These are phyloP conservation scores for Eurytemora carolleeae DNA, from an alignment of 1,140 invertebrate species.

Conservation along the genomic window DNA sequence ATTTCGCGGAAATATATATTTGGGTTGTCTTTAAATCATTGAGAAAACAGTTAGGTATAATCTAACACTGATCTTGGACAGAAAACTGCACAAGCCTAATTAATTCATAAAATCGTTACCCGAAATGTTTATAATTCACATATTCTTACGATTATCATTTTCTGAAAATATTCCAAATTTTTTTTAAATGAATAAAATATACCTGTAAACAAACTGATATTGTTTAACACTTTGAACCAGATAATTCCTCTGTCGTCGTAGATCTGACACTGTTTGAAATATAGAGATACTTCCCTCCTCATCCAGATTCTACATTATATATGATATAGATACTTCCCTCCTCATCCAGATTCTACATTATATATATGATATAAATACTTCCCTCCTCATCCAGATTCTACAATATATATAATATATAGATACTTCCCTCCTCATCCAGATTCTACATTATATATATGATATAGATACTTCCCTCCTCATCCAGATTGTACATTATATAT, in stretches of 20 bases:
- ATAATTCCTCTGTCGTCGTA: conserved; percentile 72
- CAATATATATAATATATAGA: conserved; percentile 71
- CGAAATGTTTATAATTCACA: too few species aligned
- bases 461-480: conserved; percentile 54
- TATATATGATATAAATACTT: conserved; percentile 64
- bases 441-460: too few species aligned
- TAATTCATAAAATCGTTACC: too few species aligned
- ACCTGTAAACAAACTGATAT: conserved; percentile 29
- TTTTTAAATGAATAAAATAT: too few species aligned
- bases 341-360: conserved; percentile 52
- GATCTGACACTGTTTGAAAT: conserved; percentile 69
- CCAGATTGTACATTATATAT: conserved; percentile 54
- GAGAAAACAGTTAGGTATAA: too few species aligned
- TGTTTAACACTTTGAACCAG: conserved; percentile 57
- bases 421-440: conserved; percentile 51
- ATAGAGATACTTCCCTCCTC: conserved; percentile 63
- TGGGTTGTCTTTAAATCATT: too few species aligned
- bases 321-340: conserved; percentile 63
- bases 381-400: conserved; percentile 58
- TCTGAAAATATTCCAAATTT: too few species aligned
- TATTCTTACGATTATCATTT: too few species aligned
- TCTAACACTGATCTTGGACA: too few species aligned
- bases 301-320: conserved; percentile 51
- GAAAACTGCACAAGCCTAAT: too few species aligned
- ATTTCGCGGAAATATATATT: too few species aligned